phyloP scores from a whole-genome alignment of 2,888 invertebrate genomes.

The Apodemia hepburni region DNA sequence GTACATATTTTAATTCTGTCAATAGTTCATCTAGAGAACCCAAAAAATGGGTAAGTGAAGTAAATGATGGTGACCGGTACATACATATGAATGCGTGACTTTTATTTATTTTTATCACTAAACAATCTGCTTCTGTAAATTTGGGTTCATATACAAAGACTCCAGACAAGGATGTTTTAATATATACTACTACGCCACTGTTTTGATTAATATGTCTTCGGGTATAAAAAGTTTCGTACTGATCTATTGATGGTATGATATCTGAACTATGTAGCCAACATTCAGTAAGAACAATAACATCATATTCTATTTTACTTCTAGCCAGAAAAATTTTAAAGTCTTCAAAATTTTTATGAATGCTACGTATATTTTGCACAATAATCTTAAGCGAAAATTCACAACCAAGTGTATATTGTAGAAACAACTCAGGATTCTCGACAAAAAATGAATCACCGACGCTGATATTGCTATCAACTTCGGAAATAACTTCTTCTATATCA shows the following conservation, averaged over 20 bases:
- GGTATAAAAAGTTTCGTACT: conserved; percentile 17
- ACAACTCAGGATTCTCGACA: neutral
- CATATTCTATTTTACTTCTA: conserved; percentile 15
- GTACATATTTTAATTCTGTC: conserved; percentile 9
- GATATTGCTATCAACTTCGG: neutral
- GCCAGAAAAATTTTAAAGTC: conserved; percentile 17
- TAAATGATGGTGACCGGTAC: conserved; percentile 22
- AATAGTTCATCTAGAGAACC: conserved; percentile 5
- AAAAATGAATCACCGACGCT: neutral
- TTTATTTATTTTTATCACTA: neutral
- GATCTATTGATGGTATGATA: conserved; percentile 13
- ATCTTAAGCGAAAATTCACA: neutral
- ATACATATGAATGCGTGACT: conserved; percentile 18
- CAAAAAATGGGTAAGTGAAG: conserved; percentile 11
- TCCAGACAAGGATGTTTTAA: conserved; percentile 15
- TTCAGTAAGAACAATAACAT: conserved; percentile 27
- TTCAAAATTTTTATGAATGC: conserved; percentile 23
- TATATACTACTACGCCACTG: conserved; percentile 24
- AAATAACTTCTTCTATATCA: neutral
- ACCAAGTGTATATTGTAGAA: neutral
- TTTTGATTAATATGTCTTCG: conserved; percentile 15
- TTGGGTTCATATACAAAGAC: neutral
- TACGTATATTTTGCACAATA: conserved; percentile 26
- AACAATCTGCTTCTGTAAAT: neutral
- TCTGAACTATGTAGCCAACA: conserved; percentile 22